These are phyloP conservation scores for Rapana venosa DNA, from an alignment of 2,888 invertebrate species.

Conservation along the genomic window DNA sequence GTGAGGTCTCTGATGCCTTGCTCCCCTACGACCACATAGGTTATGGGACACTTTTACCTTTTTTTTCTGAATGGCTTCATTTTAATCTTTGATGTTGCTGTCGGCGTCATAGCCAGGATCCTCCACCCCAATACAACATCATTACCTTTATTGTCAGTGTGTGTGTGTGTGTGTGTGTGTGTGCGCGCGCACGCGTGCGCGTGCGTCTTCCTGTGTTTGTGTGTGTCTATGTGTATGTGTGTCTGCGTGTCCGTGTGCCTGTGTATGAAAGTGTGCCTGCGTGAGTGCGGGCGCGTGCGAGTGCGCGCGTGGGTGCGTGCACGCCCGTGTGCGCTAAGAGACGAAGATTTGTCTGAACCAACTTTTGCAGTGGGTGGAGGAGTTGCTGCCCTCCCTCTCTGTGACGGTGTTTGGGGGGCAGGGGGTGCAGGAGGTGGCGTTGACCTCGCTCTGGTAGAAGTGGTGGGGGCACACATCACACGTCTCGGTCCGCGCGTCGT, in stretches of 20 bases:
- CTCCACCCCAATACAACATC: too few species aligned
- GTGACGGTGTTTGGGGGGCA: conserved; percentile 11
- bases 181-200: neutral
- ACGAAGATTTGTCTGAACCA: neutral
- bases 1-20: too few species aligned
- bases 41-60: too few species aligned
- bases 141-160: neutral
- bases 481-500: neutral
- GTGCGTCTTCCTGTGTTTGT: neutral
- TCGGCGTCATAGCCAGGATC: too few species aligned
- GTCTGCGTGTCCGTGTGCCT: neutral
- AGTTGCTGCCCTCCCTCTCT: neutral
- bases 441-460: conserved; percentile 10
- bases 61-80: too few species aligned
- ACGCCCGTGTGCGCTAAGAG: neutral
- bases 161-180: neutral
- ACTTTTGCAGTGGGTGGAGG: neutral
- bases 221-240: neutral
- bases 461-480: neutral
- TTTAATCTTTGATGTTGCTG: too few species aligned
- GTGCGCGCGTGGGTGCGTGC: neutral
- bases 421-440: neutral
- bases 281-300: neutral
- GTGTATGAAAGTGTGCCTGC: neutral
- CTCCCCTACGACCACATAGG: too few species aligned